phyloP scores from a whole-genome alignment of 2,888 invertebrate species.

The Rosalia funebris region DNA sequence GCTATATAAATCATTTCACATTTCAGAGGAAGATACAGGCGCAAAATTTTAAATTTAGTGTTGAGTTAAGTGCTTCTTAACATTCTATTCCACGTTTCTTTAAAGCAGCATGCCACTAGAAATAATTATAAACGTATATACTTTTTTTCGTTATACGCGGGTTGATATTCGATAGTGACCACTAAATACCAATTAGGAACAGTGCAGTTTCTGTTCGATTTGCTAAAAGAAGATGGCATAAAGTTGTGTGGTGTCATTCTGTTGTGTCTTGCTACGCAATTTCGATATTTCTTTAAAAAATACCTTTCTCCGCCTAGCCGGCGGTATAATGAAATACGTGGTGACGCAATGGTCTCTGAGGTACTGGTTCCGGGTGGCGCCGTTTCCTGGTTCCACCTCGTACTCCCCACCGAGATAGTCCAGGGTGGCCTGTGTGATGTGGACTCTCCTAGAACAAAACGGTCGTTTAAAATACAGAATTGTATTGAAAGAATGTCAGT shows the following conservation, averaged over 20 bases:
- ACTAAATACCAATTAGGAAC: conserved; percentile 19
- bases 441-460: conserved; percentile 73
- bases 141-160: too few relatives aligned
- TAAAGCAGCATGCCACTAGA: too few relatives aligned
- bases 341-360: conserved; percentile 84
- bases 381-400: conserved; percentile 89
- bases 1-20: too few relatives aligned
- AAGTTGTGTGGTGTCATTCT: conserved; percentile 16
- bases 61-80: too few relatives aligned
- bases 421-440: conserved; percentile 85
- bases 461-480: neutral
- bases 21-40: too few relatives aligned
- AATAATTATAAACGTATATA: too few relatives aligned
- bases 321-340: conserved; percentile 90
- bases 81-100: too few relatives aligned
- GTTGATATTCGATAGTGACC: too few relatives aligned
- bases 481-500: too few relatives aligned
- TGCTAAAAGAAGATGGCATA: conserved; percentile 8
- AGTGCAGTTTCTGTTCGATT: neutral
- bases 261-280: conserved; percentile 19
- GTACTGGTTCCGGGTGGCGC: conserved; percentile 84
- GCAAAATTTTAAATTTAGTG: too few relatives aligned
- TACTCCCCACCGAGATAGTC: conserved; percentile 89
- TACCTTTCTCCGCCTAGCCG: conserved; percentile 85
- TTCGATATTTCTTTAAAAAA: conserved; percentile 42